Conservation (phyloP, 1,140 invertebrate genomes). For the Neotoxoptera formosana region DNA sequence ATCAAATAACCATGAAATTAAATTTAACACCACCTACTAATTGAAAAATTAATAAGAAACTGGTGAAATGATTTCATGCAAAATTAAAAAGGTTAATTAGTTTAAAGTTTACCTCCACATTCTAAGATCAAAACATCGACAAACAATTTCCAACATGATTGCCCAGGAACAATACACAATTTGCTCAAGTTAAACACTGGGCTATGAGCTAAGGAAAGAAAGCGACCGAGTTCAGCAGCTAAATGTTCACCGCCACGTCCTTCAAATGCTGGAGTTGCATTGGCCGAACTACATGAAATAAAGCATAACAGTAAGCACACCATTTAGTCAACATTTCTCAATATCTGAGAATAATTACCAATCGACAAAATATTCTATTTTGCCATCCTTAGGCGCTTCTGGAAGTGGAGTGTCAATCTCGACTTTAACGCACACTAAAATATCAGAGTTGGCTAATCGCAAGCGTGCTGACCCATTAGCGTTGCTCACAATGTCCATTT, state of each 20-base stretch:
- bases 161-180: slow-evolving; percentile 82
- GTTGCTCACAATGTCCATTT: slow-evolving; percentile 87
- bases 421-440: slow-evolving; percentile 91
- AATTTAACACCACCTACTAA: not conserved
- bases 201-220: slow-evolving; percentile 80
- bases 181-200: slow-evolving; percentile 81
- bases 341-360: slow-evolving; percentile 70
- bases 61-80: not conserved
- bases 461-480: slow-evolving; percentile 90
- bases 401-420: slow-evolving; percentile 83
- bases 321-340: not conserved
- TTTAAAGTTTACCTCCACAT: slow-evolving; percentile 81
- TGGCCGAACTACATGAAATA: slow-evolving; percentile 78
- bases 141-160: slow-evolving; percentile 93
- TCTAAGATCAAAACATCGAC: slow-evolving; percentile 93
- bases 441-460: slow-evolving; percentile 87
- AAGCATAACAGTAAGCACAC: not conserved
- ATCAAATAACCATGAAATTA: not conserved
- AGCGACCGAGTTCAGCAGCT: slow-evolving; percentile 81
- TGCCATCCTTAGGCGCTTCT: slow-evolving; percentile 80
- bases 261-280: slow-evolving; percentile 95
- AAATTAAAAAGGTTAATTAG: not conserved
- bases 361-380: slow-evolving; percentile 95
- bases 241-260: slow-evolving; percentile 91
- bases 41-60: too few species aligned